Conservation (phyloP, 2,888 invertebrate species). For the Patella caerulea region DNA sequence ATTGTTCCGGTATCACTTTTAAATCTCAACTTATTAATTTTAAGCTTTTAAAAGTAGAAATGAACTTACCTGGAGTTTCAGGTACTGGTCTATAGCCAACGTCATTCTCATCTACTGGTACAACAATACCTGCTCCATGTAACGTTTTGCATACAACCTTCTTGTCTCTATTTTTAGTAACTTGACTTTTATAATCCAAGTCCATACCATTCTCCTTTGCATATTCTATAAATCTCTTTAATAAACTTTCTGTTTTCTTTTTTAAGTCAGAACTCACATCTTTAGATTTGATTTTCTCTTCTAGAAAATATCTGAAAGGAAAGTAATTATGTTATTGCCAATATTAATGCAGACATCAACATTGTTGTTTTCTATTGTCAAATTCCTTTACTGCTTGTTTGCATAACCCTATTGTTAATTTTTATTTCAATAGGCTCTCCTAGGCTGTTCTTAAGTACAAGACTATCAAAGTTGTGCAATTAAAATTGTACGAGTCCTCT, state of each 20-base stretch:
- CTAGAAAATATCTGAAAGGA: constrained; percentile 55
- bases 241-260: constrained; percentile 72
- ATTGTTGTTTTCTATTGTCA: no score
- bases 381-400: no score
- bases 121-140: constrained; percentile 73
- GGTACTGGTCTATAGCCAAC: constrained; percentile 85
- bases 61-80: constrained; percentile 74
- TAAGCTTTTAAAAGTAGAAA: background rate
- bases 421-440: no score
- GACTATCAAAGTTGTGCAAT: no score
- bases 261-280: constrained; percentile 34
- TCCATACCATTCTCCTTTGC: constrained; percentile 77
- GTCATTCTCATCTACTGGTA: constrained; percentile 84
- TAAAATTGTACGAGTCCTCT: no score
- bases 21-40: no score
- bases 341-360: no score
- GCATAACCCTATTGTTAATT: no score
- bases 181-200: constrained; percentile 76
- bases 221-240: constrained; percentile 78
- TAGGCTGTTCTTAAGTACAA: no score
- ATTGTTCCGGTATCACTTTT: no score
- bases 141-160: constrained; percentile 64
- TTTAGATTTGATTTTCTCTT: constrained; percentile 53
- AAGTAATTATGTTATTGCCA: constrained; percentile 16
- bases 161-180: constrained; percentile 75